Evolutionary conservation across 2,888 invertebrate genomes (phyloP).

Genomic region (Ptilodon capucinus): DNA sequence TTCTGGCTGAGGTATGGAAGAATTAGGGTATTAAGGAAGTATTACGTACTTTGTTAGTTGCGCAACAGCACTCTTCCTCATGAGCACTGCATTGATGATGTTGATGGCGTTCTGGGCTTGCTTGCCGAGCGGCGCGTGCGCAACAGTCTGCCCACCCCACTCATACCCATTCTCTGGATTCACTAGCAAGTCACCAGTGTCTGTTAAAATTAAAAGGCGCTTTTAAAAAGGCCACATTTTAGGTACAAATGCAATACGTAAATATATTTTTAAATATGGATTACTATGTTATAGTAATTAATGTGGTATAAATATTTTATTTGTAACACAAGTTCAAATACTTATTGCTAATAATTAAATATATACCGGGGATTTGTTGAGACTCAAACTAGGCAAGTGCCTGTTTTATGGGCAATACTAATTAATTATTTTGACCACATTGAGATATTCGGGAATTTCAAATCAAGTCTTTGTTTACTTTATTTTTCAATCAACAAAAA

Average conservation of each 20-base stretch:
- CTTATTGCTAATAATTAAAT: no score
- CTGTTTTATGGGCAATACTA: no score
- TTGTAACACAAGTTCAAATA: no score
- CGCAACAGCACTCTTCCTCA: constrained; percentile 83
- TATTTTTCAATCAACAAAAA: not conserved
- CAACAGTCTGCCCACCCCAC: constrained; percentile 60
- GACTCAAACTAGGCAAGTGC: no score
- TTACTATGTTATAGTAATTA: no score
- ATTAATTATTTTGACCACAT: no score
- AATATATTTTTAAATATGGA: no score
- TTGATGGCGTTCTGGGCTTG: constrained; percentile 85
- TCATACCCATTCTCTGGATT: constrained; percentile 73
- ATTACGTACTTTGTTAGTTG: constrained; percentile 82
- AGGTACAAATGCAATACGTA: no score
- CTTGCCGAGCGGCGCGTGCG: constrained; percentile 51
- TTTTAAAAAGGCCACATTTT: not conserved
- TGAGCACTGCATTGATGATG: constrained; percentile 86
- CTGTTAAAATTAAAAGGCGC: constrained; percentile 41
- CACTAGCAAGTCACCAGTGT: constrained; percentile 73
- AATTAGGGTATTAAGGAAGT: not conserved
- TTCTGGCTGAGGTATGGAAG: not conserved
- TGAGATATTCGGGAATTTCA: no score
- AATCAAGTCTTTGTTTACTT: no score
- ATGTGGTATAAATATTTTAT: no score
- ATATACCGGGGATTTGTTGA: no score